Evolutionary conservation across 1,140 invertebrate species (phyloP).

Genomic region (Achroia grisella): DNA sequence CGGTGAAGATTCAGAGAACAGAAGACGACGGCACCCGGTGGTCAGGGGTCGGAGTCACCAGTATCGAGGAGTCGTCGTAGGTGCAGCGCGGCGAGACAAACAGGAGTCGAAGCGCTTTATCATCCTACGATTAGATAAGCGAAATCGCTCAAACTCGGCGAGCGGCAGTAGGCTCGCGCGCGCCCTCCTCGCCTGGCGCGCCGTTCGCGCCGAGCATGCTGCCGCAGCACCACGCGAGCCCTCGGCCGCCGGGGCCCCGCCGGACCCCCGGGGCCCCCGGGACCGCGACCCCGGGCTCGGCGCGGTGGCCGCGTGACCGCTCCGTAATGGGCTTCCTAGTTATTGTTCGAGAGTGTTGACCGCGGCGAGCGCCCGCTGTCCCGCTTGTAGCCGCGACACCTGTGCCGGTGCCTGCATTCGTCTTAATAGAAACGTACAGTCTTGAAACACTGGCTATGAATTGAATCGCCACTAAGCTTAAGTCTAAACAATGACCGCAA

Average conservation of each 20-base stretch:
- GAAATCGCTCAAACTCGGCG: slow-evolving; percentile 35
- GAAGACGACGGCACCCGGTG: no score
- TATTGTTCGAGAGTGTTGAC: slow-evolving; percentile 50
- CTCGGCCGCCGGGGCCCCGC: no score
- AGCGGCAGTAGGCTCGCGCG: slow-evolving; percentile 31
- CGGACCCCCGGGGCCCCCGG: no score
- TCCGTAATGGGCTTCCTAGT: slow-evolving; percentile 30
- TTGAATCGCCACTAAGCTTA: no score
- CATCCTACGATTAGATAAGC: slow-evolving; percentile 54
- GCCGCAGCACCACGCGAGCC: slow-evolving; percentile 6
- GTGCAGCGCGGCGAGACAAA: slow-evolving; percentile 16
- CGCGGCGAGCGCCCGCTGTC: slow-evolving; percentile 19
- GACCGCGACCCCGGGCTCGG: no score
- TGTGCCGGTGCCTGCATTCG: no score
- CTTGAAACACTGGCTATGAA: no score
- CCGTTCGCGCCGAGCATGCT: slow-evolving; percentile 9
- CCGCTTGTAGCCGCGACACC: slow-evolving; percentile 5
- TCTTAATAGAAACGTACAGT: no score
- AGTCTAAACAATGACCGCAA: no score
- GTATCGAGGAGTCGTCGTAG: slow-evolving; percentile 1
- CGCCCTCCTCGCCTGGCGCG: slow-evolving; percentile 14
- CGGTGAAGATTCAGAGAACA: background rate
- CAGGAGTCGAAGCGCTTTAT: slow-evolving; percentile 35
- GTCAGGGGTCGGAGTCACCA: background rate
- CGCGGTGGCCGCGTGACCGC: slow-evolving; percentile 18